These are phyloP conservation scores for Geotrupes spiniger DNA, from an alignment of 2,888 invertebrate genomes.

Conservation along the genomic window DNA sequence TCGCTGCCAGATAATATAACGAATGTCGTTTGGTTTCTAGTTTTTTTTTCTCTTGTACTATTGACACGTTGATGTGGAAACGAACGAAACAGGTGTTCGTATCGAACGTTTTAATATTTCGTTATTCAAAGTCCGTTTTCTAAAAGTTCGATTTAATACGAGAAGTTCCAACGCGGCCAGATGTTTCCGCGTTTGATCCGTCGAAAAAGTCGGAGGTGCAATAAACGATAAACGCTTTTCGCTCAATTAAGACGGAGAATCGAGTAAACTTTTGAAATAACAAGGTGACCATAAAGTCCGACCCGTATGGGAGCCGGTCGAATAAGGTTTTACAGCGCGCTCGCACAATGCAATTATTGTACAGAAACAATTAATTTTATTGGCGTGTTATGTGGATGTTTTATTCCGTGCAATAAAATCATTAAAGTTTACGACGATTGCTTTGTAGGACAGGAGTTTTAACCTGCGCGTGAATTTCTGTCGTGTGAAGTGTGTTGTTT, in stretches of 20 bases:
- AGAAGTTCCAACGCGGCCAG: no score
- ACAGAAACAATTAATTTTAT: constrained; percentile 20
- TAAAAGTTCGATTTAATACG: no score
- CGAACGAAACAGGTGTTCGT: no score
- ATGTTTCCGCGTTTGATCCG: no score
- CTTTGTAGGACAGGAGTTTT: constrained; percentile 1
- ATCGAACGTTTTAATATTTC: no score
- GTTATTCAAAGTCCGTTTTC: no score
- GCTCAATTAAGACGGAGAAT: constrained; percentile 18
- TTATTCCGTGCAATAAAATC: background rate
- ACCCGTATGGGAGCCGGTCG: background rate
- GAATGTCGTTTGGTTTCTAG: constrained; percentile 6
- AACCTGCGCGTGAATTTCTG: no score
- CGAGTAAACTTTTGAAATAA: constrained; percentile 19
- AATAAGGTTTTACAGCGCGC: constrained; percentile 4
- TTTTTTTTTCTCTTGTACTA: background rate
- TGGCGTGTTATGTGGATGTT: constrained; percentile 8
- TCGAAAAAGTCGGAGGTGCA: no score
- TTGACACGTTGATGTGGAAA: no score
- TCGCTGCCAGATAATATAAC: constrained; percentile 20
- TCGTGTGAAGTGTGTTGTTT: no score
- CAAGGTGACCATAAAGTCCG: constrained; percentile 12
- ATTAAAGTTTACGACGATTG: background rate
- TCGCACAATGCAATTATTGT: constrained; percentile 16
- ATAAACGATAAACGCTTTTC: constrained; percentile 17